phyloP scores from a whole-genome alignment of 2,888 invertebrate genomes.

The Drosophila pseudotakahashii region DNA sequence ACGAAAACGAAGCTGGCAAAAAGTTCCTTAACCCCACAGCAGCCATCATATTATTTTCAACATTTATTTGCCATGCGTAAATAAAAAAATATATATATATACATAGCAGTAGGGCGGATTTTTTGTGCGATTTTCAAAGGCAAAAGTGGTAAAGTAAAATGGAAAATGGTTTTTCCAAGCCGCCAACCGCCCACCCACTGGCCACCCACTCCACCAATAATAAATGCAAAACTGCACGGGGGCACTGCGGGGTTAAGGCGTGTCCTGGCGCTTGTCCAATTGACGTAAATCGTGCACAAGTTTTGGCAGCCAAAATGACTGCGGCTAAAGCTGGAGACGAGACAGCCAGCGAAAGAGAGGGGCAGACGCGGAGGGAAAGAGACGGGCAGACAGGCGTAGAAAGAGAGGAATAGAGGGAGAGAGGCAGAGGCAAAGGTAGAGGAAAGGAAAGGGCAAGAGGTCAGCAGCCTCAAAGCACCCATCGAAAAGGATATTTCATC shows the following conservation, averaged over 20 bases:
- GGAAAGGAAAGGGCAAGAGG: slow-evolving; percentile 39
- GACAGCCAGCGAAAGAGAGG: slow-evolving; percentile 11
- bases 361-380: neutral
- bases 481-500: neutral
- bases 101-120: neutral
- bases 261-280: slow-evolving; percentile 72
- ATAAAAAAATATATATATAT: slow-evolving; percentile 48
- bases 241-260: slow-evolving; percentile 25
- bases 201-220: slow-evolving; percentile 35
- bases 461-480: slow-evolving; percentile 52
- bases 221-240: slow-evolving; percentile 54
- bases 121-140: slow-evolving; percentile 46
- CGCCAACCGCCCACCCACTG: too few relatives aligned
- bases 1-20: slow-evolving; percentile 50
- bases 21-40: slow-evolving; percentile 71
- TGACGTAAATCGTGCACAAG: slow-evolving; percentile 75
- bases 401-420: neutral
- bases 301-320: slow-evolving; percentile 70
- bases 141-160: slow-evolving; percentile 45
- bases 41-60: slow-evolving; percentile 68
- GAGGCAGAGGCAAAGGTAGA: too few relatives aligned
- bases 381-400: neutral
- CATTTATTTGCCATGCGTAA: slow-evolving; percentile 77
- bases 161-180: slow-evolving; percentile 40
- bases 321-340: slow-evolving; percentile 57